Evolutionary conservation across 92 coral and sea anemone genomes (phyloP).

Genomic region (Paramuricea clavata): DNA sequence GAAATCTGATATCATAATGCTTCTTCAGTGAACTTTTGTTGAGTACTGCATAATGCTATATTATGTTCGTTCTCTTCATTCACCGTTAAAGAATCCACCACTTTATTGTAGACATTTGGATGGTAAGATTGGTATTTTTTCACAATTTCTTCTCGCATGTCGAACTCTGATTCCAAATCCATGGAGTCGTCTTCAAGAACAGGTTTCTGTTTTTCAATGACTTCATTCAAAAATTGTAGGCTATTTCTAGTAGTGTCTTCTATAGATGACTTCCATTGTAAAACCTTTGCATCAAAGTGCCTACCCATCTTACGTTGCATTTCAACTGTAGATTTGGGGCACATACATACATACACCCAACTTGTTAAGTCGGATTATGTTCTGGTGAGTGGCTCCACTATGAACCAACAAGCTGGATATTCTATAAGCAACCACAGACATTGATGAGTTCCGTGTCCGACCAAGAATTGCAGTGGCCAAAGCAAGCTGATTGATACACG

Average conservation of each 20-base stretch:
- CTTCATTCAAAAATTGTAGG: conserved; percentile 27
- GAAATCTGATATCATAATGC: too few relatives aligned
- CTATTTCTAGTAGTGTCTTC: conserved; percentile 37
- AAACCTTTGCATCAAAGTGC: conserved; percentile 30
- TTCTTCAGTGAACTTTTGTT: too few relatives aligned
- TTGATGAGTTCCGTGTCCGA: conserved; percentile 11
- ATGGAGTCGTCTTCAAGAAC: conserved; percentile 5
- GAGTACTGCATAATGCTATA: too few relatives aligned
- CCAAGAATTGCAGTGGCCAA: conserved; percentile 46
- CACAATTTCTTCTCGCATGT: neutral
- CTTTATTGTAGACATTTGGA: neutral
- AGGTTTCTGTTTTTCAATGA: neutral
- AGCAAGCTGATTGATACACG: conserved; percentile 10
- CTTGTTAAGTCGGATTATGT: conserved; percentile 31
- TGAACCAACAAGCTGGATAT: conserved; percentile 52
- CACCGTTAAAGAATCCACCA: neutral
- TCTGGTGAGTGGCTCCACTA: conserved; percentile 50
- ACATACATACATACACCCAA: conserved; percentile 58
- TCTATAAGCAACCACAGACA: conserved; percentile 50
- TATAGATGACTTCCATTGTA: conserved; percentile 25
- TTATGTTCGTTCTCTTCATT: too few relatives aligned
- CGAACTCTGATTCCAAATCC: conserved; percentile 15
- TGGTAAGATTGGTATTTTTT: neutral
- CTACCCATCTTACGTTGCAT: conserved; percentile 52
- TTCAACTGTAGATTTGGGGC: conserved; percentile 22